Percentiles rank a stretch among this genome's conserved stretches.
Conservation (phyloP, 2,797 vertebrate genomes). For the Aeoliscus strigatus region DNA sequence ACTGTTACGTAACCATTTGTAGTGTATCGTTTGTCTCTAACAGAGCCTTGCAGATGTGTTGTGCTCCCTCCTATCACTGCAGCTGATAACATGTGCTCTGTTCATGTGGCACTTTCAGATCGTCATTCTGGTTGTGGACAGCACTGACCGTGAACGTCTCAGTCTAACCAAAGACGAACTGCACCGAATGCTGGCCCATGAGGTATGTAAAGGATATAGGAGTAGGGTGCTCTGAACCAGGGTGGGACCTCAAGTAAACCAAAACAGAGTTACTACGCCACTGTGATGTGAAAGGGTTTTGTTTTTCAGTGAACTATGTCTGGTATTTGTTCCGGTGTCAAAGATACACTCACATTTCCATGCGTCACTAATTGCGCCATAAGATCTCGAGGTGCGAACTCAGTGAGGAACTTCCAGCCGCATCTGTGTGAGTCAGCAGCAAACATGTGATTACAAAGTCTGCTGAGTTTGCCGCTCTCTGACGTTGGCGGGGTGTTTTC, state of each 20-base stretch:
- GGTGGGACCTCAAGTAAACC: neutral
- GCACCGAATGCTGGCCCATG: conserved; percentile 82
- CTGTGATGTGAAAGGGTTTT: conserved; percentile 1
- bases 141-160: conserved; percentile 82
- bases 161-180: conserved; percentile 78
- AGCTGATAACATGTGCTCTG: neutral
- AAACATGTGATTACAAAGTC: conserved; percentile 14
- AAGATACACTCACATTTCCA: conserved; percentile 1
- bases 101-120: conserved; percentile 70
- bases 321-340: neutral
- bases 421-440: conserved; percentile 20
- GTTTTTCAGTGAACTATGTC: neutral
- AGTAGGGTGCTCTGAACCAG: no score
- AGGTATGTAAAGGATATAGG: conserved; percentile 67
- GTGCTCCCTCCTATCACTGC: neutral
- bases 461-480: conserved; percentile 10
- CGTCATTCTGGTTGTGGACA: conserved; percentile 85
- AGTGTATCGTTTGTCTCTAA: neutral
- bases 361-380: neutral
- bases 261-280: neutral
- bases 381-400: neutral
- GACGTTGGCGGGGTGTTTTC: no score
- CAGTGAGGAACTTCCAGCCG: conserved; percentile 30
- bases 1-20: conserved; percentile 15
- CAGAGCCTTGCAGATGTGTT: neutral